Conservation (phyloP, 2,888 invertebrate genomes). For the Epirrhoe alternata region DNA sequence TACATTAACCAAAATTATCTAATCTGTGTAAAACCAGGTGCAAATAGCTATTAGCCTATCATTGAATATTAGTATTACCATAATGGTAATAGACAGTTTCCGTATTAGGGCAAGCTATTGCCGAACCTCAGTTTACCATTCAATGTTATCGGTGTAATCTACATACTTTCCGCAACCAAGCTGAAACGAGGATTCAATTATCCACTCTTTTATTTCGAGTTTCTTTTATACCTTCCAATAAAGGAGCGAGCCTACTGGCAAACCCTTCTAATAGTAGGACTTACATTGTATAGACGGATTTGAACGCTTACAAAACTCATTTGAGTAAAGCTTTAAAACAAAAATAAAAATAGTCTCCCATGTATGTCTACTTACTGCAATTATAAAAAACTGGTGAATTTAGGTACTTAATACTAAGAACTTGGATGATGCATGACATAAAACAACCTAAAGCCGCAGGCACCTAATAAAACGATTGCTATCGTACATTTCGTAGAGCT, state of each 20-base stretch:
- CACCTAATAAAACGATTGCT: too few relatives aligned
- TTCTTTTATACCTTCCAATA: conserved; percentile 20
- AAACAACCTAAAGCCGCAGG: too few relatives aligned
- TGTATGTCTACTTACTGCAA: too few relatives aligned
- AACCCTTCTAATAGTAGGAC: not conserved
- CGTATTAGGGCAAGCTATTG: conserved; percentile 12
- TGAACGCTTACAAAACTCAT: not conserved
- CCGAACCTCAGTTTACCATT: conserved; percentile 28
- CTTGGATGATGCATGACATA: too few relatives aligned
- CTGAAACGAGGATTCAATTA: conserved; percentile 30
- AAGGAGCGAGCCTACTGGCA: conserved; percentile 16
- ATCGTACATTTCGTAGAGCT: not conserved
- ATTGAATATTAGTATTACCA: conserved; percentile 20
- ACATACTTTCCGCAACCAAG: conserved; percentile 24
- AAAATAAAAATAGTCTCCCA: not conserved
- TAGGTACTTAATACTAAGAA: too few relatives aligned
- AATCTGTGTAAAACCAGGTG: not conserved
- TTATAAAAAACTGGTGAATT: too few relatives aligned
- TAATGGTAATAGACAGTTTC: conserved; percentile 18
- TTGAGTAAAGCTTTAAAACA: not conserved
- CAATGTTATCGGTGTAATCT: conserved; percentile 30
- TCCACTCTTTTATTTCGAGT: conserved; percentile 30
- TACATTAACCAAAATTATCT: too few relatives aligned
- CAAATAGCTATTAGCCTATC: not conserved
- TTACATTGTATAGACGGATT: not conserved